A percentile compares a stretch with the other conserved stretches of the same genome.
phyloP scores from a whole-genome alignment of 1,140 invertebrate species.

The Apis laboriosa region DNA sequence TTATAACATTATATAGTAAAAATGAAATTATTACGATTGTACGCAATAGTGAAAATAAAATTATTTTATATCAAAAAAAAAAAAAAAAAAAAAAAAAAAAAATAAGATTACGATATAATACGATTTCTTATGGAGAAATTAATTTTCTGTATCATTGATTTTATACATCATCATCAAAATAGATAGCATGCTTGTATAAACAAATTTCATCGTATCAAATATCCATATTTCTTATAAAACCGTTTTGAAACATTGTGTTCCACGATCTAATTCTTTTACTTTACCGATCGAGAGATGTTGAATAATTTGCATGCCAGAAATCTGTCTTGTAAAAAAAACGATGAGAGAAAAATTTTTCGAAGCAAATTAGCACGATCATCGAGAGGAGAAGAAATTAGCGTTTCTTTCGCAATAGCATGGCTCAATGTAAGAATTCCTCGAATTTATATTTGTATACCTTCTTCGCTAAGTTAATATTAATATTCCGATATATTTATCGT shows the following conservation, averaged over 20 bases:
- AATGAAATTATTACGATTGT: too few species aligned
- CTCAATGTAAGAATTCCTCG: constrained; percentile 10
- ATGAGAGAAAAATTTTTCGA: background rate
- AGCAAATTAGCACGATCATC: background rate
- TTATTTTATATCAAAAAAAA: constrained; percentile 42
- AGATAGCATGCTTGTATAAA: background rate
- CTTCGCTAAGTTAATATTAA: constrained; percentile 15
- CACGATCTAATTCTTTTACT: background rate
- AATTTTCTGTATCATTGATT: background rate
- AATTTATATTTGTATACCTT: background rate
- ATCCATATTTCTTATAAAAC: background rate
- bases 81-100: too few species aligned
- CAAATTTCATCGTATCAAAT: background rate
- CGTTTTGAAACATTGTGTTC: background rate
- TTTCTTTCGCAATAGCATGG: constrained; percentile 38
- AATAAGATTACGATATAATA: background rate
- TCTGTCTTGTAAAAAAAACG: background rate
- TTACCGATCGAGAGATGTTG: background rate
- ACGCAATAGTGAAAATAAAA: constrained; percentile 42
- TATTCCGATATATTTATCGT: background rate
- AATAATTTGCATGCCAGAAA: constrained; percentile 5
- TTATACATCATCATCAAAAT: too few species aligned
- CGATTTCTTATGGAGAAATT: background rate
- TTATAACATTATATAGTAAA: background rate
- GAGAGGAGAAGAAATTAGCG: background rate